These are phyloP conservation scores for Dascillus cervinus DNA, from an alignment of 2,888 invertebrate species.

Conservation along the genomic window DNA sequence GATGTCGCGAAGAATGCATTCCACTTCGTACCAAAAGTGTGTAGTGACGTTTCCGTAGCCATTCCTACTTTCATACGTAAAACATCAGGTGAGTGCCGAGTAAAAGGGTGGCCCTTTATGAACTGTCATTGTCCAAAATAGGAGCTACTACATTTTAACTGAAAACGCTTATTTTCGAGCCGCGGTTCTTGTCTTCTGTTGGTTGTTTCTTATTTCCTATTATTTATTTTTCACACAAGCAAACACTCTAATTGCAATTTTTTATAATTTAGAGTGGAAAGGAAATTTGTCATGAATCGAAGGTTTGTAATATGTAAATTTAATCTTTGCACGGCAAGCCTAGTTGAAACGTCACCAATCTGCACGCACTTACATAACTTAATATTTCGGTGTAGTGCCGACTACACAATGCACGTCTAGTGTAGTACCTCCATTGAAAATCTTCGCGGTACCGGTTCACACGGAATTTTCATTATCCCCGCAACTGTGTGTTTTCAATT, in stretches of 20 bases:
- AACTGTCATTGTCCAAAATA: background rate
- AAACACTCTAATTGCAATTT: conserved; percentile 5
- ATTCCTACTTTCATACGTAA: conserved; percentile 19
- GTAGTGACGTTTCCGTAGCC: conserved; percentile 36
- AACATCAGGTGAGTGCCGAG: conserved; percentile 26
- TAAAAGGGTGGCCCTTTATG: conserved; percentile 7
- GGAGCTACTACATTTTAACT: too few relatives aligned
- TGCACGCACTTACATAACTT: conserved; percentile 24
- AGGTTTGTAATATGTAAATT: conserved; percentile 25
- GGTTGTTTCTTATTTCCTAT: conserved; percentile 10
- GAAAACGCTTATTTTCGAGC: background rate
- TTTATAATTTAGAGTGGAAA: background rate
- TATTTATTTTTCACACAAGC: conserved; percentile 12
- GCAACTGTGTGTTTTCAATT: too few relatives aligned
- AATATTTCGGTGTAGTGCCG: conserved; percentile 12
- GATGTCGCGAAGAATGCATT: conserved; percentile 53
- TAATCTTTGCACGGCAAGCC: conserved; percentile 27
- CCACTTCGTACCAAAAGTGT: conserved; percentile 53
- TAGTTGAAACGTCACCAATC: conserved; percentile 22
- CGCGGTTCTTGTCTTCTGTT: conserved; percentile 1
- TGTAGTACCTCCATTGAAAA: too few relatives aligned
- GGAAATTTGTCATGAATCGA: conserved; percentile 3
- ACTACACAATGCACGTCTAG: conserved; percentile 16
- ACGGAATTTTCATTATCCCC: too few relatives aligned
- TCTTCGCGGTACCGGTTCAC: too few relatives aligned